Percentiles rank a stretch among this genome's conserved stretches.
Conservation (phyloP, 2,888 invertebrate species). For the Antheraea yamamai region DNA sequence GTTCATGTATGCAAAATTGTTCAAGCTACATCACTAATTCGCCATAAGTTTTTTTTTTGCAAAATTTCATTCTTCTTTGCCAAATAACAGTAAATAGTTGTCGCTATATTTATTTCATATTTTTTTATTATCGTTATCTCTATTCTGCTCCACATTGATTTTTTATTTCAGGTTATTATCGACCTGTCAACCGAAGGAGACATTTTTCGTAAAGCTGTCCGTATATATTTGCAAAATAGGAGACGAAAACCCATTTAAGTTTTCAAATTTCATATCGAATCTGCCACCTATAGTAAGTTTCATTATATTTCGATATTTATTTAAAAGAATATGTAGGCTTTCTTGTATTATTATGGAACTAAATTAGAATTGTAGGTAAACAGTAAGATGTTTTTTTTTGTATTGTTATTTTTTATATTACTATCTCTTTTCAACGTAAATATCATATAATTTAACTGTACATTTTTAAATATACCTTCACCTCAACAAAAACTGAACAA, state of each 20-base stretch:
- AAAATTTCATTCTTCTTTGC: constrained; percentile 38
- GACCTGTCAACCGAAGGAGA: constrained; percentile 76
- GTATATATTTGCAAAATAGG: constrained; percentile 75
- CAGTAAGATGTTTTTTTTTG: background rate
- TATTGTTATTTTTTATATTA: background rate
- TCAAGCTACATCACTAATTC: constrained; percentile 1
- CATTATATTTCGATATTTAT: constrained; percentile 21
- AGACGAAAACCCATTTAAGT: constrained; percentile 80
- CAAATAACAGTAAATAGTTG: constrained; percentile 30
- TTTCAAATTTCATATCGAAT: constrained; percentile 80
- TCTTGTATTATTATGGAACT: constrained; percentile 10
- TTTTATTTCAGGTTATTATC: constrained; percentile 81
- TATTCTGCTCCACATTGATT: constrained; percentile 69
- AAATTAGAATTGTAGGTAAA: background rate
- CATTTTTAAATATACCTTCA: background rate
- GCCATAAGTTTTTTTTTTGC: constrained; percentile 26
- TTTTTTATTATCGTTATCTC: constrained; percentile 32
- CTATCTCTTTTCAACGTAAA: background rate
- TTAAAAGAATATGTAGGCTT: background rate
- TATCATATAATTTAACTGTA: background rate
- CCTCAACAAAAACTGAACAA: background rate
- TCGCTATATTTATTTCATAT: constrained; percentile 4
- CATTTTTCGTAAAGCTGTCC: constrained; percentile 62
- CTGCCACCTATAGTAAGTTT: constrained; percentile 79
- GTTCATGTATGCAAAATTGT: constrained; percentile 27